Percentiles rank a stretch among this genome's conserved stretches.
These are phyloP conservation scores for Turritopsis rubra DNA, from an alignment of 30 jellyfish, hydroid and myxozoan genomes.

Conservation along the genomic window DNA sequence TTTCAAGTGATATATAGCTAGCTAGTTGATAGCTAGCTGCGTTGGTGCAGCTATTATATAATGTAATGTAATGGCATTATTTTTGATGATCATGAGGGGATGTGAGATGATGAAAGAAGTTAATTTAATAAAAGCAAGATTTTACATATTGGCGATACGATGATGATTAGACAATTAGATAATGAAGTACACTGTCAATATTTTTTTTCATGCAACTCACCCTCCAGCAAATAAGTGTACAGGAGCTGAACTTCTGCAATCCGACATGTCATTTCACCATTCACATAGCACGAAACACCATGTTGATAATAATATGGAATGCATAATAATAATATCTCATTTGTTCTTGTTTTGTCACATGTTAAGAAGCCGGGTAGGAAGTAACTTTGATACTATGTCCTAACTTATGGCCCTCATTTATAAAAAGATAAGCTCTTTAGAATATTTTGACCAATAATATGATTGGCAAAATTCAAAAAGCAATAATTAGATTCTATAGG, in stretches of 20 bases:
- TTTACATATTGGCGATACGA: too few relatives aligned
- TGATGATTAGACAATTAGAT: not conserved
- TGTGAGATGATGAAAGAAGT: too few relatives aligned
- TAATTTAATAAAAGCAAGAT: too few relatives aligned
- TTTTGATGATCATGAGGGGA: too few relatives aligned
- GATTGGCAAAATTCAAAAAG: not conserved
- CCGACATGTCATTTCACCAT: constrained; percentile 16
- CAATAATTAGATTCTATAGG: not conserved
- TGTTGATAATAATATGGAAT: not conserved
- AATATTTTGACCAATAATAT: not conserved
- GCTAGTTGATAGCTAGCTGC: too few relatives aligned
- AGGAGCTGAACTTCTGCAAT: constrained; percentile 75
- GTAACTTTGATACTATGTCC: not conserved
- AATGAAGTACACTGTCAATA: not conserved
- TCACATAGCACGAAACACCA: not conserved
- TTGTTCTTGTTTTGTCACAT: not conserved
- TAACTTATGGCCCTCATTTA: not conserved
- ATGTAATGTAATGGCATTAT: too few relatives aligned
- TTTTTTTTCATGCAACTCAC: constrained; percentile 55
- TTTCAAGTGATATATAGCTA: too few relatives aligned
- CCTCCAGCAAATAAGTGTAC: constrained; percentile 94
- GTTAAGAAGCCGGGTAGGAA: not conserved
- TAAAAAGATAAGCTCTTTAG: not conserved
- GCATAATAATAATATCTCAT: not conserved
- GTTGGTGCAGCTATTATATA: too few relatives aligned